Evolutionary conservation across 2,113 vertebrate species (phyloP).

Genomic region (Baryphthengus martii): DNA sequence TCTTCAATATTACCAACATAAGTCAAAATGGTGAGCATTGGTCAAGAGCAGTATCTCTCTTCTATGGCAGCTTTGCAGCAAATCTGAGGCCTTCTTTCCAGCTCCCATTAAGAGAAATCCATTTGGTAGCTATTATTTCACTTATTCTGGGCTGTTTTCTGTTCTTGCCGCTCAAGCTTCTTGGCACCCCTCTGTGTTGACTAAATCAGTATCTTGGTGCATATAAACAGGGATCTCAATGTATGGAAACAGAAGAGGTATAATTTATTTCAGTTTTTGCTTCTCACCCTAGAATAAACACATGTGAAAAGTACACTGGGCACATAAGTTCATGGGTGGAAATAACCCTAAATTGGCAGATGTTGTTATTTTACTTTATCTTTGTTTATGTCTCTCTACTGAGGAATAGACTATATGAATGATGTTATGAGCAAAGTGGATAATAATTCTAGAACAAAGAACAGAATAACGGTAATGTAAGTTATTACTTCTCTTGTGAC

Average conservation of each 20-base stretch:
- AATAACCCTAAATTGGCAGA: background rate
- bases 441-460: background rate
- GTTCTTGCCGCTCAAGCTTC: background rate
- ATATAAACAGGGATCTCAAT: background rate
- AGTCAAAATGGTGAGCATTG: background rate
- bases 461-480: background rate
- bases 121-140: background rate
- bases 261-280: background rate
- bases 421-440: background rate
- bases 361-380: slow-evolving; percentile 6
- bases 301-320: background rate
- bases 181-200: background rate
- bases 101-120: background rate
- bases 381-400: background rate
- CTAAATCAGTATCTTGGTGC: background rate
- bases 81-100: background rate
- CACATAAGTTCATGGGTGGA: background rate
- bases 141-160: background rate
- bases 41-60: background rate
- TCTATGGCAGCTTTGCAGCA: background rate
- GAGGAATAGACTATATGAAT: background rate
- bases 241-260: background rate
- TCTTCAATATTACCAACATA: background rate
- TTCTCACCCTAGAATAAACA: background rate
- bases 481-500: background rate